A percentile compares a stretch with the other conserved stretches of the same genome.
phyloP scores from a whole-genome alignment of 1,140 invertebrate species.

The Bombus terrestris region DNA sequence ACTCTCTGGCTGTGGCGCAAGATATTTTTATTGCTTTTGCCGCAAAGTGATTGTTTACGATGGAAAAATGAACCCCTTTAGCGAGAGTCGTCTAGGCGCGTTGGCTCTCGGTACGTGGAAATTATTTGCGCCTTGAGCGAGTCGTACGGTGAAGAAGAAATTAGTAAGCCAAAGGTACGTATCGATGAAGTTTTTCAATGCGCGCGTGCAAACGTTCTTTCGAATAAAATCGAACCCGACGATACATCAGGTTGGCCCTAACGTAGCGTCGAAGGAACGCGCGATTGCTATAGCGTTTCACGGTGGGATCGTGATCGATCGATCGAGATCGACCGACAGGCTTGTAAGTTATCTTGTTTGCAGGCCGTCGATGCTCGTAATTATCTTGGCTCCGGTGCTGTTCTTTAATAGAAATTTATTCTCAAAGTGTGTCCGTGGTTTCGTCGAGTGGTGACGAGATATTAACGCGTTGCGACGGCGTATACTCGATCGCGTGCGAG shows the following conservation, averaged over 20 bases:
- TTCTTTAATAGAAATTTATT: conserved; percentile 45
- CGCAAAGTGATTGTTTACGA: neutral
- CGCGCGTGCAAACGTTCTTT: too few relatives aligned
- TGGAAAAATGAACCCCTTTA: neutral
- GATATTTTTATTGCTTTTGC: neutral
- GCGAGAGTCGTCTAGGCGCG: neutral
- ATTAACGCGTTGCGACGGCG: conserved; percentile 24
- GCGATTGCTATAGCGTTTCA: conserved; percentile 10
- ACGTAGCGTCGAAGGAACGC: neutral
- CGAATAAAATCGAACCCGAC: neutral
- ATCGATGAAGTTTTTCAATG: neutral
- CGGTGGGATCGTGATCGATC: conserved; percentile 44
- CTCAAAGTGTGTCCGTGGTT: neutral
- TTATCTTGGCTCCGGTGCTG: conserved; percentile 29
- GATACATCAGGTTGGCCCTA: too few relatives aligned
- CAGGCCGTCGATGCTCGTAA: conserved; percentile 24
- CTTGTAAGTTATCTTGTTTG: conserved; percentile 50
- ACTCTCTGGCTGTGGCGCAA: neutral
- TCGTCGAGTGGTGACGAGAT: conserved; percentile 7
- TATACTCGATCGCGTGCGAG: conserved; percentile 24
- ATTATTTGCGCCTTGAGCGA: neutral
- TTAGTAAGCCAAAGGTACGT: neutral
- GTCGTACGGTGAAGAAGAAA: neutral
- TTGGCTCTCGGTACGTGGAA: neutral
- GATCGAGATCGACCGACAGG: conserved; percentile 39